Base-by-base conservation (phyloP, 2,113 vertebrate species). In the Ondatra zibethicus region DNA sequence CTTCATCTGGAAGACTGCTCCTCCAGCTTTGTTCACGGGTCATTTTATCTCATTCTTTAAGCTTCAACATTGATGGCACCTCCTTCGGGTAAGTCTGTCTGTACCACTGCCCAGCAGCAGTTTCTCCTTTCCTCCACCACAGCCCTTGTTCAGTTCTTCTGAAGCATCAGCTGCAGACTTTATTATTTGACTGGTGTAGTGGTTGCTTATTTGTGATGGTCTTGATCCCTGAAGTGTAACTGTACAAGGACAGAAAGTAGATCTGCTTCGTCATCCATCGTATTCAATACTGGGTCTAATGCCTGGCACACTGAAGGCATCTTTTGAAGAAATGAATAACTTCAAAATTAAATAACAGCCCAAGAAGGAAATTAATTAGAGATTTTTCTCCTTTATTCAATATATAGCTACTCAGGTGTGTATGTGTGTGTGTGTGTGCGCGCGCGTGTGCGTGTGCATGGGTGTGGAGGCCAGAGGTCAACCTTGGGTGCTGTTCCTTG, bases 321-420 rank as follows among this genome's bases (percentile, higher is more conserved):
- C 47, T 45, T 86, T 86, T 52, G 45, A 92, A 87, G 45, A 97
- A 93, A 92, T 55, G 19, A 91, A 87, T 63, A 10, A 61, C 19
- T 84, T 93, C 61, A 72, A 73, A 89, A 89, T 75, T 89, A 86
- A 95, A 27, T 21, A 82, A 36, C n/a, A 88, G 29, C 85, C 55
- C 14, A 61, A 85, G 52, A 39, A 89, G 61, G 21, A 82, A 36
- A 87, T 8, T 66, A 36, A 45, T 88, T 80, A 45, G 77, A 7
- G 52, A 88, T 55, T 96, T 87, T 80, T 31, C 33, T 75, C 17
- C 39, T 93, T 93, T 7, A 58, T 39, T 81, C 36, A 52, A 17
- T 47, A 52, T 66, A 21, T 88, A 84, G 89, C 10, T 70, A 25
- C 31, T 70, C 45, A 66, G n/a, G 8, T 52, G 47, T 80, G 47